Conservation (phyloP, 2,113 vertebrate genomes). For the Lophius piscatorius region DNA sequence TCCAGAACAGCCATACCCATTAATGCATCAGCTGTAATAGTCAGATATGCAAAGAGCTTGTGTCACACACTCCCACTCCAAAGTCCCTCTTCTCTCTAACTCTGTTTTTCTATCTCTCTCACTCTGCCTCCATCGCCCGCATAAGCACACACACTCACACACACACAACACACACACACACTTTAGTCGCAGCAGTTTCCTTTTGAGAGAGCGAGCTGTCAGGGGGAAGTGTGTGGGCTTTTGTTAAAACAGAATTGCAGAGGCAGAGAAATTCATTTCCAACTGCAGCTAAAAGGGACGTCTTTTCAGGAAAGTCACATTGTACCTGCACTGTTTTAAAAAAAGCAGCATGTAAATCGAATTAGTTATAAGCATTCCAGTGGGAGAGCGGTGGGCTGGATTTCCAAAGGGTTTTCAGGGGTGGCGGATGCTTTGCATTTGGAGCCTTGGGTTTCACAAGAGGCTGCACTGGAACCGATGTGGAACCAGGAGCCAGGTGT, state of each 20-base stretch:
- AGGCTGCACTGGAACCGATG: conserved; percentile 23
- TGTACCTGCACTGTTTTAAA: conserved; percentile 75
- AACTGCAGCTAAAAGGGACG: conserved; percentile 50
- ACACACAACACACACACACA: conserved; percentile 9
- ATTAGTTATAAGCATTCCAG: conserved; percentile 63
- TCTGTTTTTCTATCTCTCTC: conserved; percentile 37
- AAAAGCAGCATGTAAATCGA: conserved; percentile 69
- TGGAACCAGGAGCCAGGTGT: conserved; percentile 37
- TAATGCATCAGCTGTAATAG: conserved; percentile 65
- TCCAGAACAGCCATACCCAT: conserved; percentile 41
- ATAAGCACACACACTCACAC: conserved; percentile 25
- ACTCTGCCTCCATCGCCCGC: conserved; percentile 34
- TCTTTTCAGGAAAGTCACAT: conserved; percentile 63
- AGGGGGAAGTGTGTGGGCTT: conserved; percentile 70
- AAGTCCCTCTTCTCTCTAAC: conserved; percentile 40
- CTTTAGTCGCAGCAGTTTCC: conserved; percentile 56
- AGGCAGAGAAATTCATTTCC: conserved; percentile 72
- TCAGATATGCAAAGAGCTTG: conserved; percentile 56
- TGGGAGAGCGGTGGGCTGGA: conserved; percentile 49
- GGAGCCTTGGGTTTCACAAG: conserved; percentile 12
- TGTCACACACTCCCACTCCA: conserved; percentile 63
- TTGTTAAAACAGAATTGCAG: conserved; percentile 69
- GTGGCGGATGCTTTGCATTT: conserved; percentile 33
- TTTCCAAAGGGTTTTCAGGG: conserved; percentile 40
- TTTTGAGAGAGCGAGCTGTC: conserved; percentile 68